Percentiles rank a stretch among this genome's conserved stretches.
These are phyloP conservation scores for Chloromyia formosa DNA, from an alignment of 2,888 invertebrate genomes.

Conservation along the genomic window DNA sequence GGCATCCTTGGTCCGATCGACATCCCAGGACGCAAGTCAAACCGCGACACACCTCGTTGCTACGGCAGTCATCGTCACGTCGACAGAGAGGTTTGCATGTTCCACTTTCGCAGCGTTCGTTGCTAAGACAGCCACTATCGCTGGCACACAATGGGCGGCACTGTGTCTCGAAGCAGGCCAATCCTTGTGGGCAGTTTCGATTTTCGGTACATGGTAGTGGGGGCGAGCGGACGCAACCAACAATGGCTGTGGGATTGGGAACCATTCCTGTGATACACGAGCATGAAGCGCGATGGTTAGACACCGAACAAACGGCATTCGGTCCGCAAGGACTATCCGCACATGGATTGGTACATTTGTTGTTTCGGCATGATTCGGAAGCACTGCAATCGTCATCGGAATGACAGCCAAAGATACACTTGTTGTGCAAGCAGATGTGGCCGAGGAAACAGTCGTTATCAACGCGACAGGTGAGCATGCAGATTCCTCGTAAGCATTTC, in stretches of 20 bases:
- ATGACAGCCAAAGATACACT: constrained; percentile 87
- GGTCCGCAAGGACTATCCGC: constrained; percentile 82
- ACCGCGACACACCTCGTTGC: constrained; percentile 86
- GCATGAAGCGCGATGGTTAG: constrained; percentile 83
- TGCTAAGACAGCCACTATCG: constrained; percentile 79
- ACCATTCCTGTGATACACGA: constrained; percentile 81
- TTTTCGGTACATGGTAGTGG: constrained; percentile 79
- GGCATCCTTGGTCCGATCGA: constrained; percentile 80
- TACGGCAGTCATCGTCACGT: constrained; percentile 85
- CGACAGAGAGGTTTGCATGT: constrained; percentile 86
- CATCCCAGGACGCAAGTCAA: constrained; percentile 83
- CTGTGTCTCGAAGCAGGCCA: constrained; percentile 76
- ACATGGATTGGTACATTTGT: constrained; percentile 84
- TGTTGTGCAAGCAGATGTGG: constrained; percentile 86
- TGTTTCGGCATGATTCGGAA: constrained; percentile 82
- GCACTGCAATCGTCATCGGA: constrained; percentile 87
- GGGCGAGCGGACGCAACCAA: constrained; percentile 86
- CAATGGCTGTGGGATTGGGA: constrained; percentile 86
- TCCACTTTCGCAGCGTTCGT: constrained; percentile 74
- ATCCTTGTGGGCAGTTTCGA: constrained; percentile 76
- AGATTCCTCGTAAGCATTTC: constrained; percentile 83
- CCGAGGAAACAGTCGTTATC: constrained; percentile 93
- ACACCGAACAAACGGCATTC: constrained; percentile 81
- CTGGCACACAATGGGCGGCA: constrained; percentile 83
- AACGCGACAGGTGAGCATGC: constrained; percentile 86